Evolutionary conservation across 2,113 vertebrate species (phyloP).

Genomic region (Bos javanicus): DNA sequence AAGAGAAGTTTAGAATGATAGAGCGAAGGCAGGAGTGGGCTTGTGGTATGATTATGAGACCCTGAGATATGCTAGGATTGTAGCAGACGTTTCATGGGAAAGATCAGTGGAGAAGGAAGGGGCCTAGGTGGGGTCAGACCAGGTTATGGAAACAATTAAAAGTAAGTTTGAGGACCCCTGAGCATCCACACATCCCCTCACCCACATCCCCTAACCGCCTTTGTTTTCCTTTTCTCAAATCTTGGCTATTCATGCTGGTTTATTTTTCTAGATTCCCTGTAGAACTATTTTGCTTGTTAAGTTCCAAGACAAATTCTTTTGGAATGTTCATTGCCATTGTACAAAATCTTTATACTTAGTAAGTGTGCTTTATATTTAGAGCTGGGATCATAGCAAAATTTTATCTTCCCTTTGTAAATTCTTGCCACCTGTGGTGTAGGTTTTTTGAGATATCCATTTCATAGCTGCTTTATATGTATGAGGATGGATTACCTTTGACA

Average conservation of each 20-base stretch:
- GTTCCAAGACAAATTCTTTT: background rate
- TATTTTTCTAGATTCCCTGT: background rate
- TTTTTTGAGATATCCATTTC: background rate
- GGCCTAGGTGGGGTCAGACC: fast-evolving
- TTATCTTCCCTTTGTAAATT: background rate
- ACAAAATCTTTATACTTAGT: background rate
- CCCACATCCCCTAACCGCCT: background rate
- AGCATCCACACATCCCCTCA: background rate
- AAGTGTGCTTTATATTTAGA: background rate
- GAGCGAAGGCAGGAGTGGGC: background rate
- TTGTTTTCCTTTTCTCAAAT: background rate
- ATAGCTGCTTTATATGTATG: background rate
- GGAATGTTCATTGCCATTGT: background rate
- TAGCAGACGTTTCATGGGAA: too few species aligned
- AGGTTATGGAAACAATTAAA: background rate
- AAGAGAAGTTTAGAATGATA: background rate
- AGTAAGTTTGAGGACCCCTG: background rate
- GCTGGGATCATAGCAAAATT: background rate
- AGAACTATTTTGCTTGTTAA: background rate
- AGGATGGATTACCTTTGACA: background rate
- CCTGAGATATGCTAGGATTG: fast-evolving
- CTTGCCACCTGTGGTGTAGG: background rate
- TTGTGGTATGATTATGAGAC: fast-evolving
- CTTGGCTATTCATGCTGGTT: background rate
- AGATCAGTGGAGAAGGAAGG: fast-evolving